Base-by-base conservation (phyloP, 1,140 invertebrate genomes). In the Heliconius congener region DNA sequence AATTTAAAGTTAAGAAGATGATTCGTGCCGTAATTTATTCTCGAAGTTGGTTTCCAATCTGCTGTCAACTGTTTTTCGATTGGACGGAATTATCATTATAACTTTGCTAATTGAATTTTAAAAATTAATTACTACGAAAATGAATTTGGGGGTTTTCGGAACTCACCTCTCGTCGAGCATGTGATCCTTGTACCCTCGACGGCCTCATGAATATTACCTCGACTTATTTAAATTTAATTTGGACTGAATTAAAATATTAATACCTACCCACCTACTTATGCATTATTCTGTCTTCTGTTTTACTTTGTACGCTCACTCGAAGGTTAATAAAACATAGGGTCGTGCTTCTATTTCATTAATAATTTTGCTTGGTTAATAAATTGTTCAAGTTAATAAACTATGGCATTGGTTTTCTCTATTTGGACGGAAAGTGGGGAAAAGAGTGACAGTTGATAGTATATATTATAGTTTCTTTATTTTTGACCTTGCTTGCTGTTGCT, bases 81-180 rank as follows among this genome's bases (percentile, higher is more conserved):
- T 42, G 55, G 71, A 18, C 42, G 13, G 73, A 39, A 81, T 81
- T 75, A 78, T 73, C 78, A 84, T 80, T 83, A 85, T 84, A 87
- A 81, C 82, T 84, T 76, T 81, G 72, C 42, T 82, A 81, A 83
- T 84, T 82, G 81, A 82, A 84, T 82, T 83, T 87, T 80, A 81
- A 84, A 84, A 81, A 82, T 85, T 82, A 85, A 85, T 83, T 84
- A 83, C 37, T 30, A 57, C 71, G 50, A 71, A 78, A 82, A 82
- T 76, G 74, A 77, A 83, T 83, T 80, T 77, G 60, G 74, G 79
- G 60, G 60, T 55, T 55, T 77, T 74, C 30, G 42, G 46, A 81
- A 77, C 76, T 78, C 76, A 72, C 30, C 73, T 52, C 46, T 46
- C 74, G 30, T 75, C 27, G 60, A 78, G 66, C 80, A 75, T 78